phyloP scores from a whole-genome alignment of 2,797 vertebrate genomes.

The Eurystomus glaucurus region DNA sequence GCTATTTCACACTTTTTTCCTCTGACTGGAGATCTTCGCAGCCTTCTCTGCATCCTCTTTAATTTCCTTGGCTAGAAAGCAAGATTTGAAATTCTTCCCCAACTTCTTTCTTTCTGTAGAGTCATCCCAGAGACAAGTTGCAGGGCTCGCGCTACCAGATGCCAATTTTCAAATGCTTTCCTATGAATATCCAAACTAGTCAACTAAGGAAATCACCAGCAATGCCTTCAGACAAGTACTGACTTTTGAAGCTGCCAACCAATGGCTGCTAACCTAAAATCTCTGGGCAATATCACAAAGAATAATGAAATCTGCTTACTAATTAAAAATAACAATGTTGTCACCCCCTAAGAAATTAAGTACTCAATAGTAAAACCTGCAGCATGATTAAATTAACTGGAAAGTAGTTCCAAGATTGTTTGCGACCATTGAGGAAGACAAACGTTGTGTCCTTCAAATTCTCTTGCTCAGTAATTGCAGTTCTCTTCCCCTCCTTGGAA shows the following conservation, averaged over 20 bases:
- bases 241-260: constrained; percentile 9
- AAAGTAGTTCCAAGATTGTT: constrained; percentile 43
- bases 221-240: constrained; percentile 55
- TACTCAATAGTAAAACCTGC: neutral
- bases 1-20: neutral
- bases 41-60: neutral
- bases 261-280: constrained; percentile 16
- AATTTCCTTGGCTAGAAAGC: neutral
- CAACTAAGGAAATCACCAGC: constrained; percentile 64
- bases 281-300: constrained; percentile 6
- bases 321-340: neutral
- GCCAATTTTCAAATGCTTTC: constrained; percentile 24
- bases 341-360: constrained; percentile 8
- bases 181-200: constrained; percentile 1
- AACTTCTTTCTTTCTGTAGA: neutral
- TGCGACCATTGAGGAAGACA: constrained; percentile 15
- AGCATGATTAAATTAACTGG: constrained; percentile 34
- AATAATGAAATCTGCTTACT: neutral
- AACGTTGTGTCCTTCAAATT: constrained; percentile 38
- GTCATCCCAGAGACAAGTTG: neutral
- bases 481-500: constrained; percentile 28
- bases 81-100: constrained; percentile 4
- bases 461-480: neutral
- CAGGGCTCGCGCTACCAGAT: neutral
- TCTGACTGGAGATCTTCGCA: neutral